Evolutionary conservation across 2,888 invertebrate species (phyloP), one percentile per base, ranked within the genome.

Genomic region (Neoscelio sp.): DNA sequence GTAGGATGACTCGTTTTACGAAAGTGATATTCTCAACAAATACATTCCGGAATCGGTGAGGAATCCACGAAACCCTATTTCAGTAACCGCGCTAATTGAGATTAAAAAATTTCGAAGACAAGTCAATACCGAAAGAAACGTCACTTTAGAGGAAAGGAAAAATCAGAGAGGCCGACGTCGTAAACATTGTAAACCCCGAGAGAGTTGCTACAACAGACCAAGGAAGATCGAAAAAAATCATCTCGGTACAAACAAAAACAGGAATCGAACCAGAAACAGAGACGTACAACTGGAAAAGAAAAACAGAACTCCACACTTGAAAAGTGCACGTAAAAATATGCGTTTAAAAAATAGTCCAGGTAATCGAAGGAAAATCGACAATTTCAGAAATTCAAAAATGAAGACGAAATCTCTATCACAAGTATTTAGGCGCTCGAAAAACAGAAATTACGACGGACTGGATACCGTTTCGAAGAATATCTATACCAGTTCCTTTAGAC

Each of bases 101-200:
- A 23, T 48, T 12, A 68, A 64, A 33, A 68, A 68, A 20, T 40
- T 40, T 33, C 60, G 71, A 10, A 40, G 65, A 26, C 77, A 78
- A 30, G 38, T 52, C 2, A 50, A n/a, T 20, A 17, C 38, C 8
- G 78, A 80, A 4, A 68, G 50, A 3, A 78, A 67, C 5, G 5
- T 15, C 8, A 60, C 58, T 7, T 18, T 80, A 4, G 67, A 62
- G 28, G 80, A 83, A 8, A 80, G 80, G 26, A 64, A 28, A 20
- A 48, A 33, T 38, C 52, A 78, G 40, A 85, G 71, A 30, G 78
- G 76, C 42, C 83, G 83, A 28, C 84, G 80, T 44, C 82, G 81
- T 42, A 74, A 80, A 13, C 79, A 78, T 4, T 86, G 84, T 26
- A 82, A 52, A 54, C 80, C 73, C 54, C 81, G 74, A 8, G 46